Evolutionary conservation across 2,888 invertebrate genomes (phyloP), one percentile per base, ranked within the genome.

Genomic region (Hemithea aestivaria): DNA sequence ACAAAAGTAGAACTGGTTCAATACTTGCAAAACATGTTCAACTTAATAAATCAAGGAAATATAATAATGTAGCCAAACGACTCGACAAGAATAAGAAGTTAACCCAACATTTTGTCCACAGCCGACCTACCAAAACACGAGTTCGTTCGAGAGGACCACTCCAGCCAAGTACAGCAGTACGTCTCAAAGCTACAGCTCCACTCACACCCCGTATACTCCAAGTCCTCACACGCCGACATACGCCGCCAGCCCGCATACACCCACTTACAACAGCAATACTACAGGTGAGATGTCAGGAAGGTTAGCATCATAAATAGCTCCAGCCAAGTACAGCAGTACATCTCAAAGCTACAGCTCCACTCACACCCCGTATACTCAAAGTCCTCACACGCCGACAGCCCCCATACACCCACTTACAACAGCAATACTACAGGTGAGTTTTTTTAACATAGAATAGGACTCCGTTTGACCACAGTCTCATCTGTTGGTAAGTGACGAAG

Each of bases 91-190:
- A 16, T 16, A 16, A 16, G 3, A 16, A 16, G 5, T 4, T 4
- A 16, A 16, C 16, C 16, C 7, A 28, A n/a, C 20, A 40, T 8
- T 55, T 73, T 75, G 66, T 60, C 81, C 75, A 33, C 85, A 92
- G 92, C 92, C 91, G 6, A 90, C 92, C 10, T 92, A 92, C 66
- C 91, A 91, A 61, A 91, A 91, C 68, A 81, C 84, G 32, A 68
- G 72, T 27, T 61, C 73, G 1, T 54, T 81, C 36, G 82, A 90
- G 53, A 89, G 89, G 57, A 78, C 83, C 26, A 74, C 53, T 0
- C 88, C 88, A 87, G 88, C 45, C 75, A 81, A 44, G 79, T 52
- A 51, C 20, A 66, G 53, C 55, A 72, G 58, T 34, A 53, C 51
- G 3, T 20, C 62, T 59, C 52, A 50, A 6, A 66, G 55, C 43